phyloP scores from a whole-genome alignment of 2,113 vertebrate genomes.

The Microcebus ravelobensis region DNA sequence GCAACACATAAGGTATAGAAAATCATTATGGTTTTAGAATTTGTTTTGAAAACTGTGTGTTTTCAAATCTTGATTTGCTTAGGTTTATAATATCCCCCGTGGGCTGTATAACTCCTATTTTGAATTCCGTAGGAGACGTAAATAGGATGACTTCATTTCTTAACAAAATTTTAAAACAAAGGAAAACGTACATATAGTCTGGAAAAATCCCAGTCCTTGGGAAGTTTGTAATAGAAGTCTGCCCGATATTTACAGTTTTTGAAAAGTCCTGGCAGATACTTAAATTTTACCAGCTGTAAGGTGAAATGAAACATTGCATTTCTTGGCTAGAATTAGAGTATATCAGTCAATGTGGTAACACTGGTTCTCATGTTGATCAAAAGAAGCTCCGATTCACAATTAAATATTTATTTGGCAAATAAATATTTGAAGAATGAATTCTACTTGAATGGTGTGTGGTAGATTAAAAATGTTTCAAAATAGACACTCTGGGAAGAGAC shows the following conservation, averaged over 20 bases:
- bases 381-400: not conserved
- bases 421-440: conserved; percentile 59
- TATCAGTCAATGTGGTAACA: conserved; percentile 35
- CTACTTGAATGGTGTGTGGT: not conserved
- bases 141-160: conserved; percentile 61
- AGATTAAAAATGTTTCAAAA: conserved; percentile 28
- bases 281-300: conserved; percentile 63
- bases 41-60: conserved; percentile 49
- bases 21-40: conserved; percentile 35
- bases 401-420: conserved; percentile 62
- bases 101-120: not conserved
- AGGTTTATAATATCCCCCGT: not conserved
- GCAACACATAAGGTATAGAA: not conserved
- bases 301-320: conserved; percentile 48
- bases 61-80: conserved; percentile 38
- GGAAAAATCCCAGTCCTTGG: conserved; percentile 14
- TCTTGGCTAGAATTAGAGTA: conserved; percentile 34
- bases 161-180: conserved; percentile 54
- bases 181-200: conserved; percentile 21
- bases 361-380: conserved; percentile 5
- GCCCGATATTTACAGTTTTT: conserved; percentile 19
- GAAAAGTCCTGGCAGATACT: conserved; percentile 51
- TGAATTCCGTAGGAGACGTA: conserved; percentile 21
- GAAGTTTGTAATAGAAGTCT: conserved; percentile 46
- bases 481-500: not conserved